A percentile compares a stretch with the other conserved stretches of the same genome.
phyloP scores from a whole-genome alignment of 2,797 vertebrate species.

The Chaenodraco wilsoni region DNA sequence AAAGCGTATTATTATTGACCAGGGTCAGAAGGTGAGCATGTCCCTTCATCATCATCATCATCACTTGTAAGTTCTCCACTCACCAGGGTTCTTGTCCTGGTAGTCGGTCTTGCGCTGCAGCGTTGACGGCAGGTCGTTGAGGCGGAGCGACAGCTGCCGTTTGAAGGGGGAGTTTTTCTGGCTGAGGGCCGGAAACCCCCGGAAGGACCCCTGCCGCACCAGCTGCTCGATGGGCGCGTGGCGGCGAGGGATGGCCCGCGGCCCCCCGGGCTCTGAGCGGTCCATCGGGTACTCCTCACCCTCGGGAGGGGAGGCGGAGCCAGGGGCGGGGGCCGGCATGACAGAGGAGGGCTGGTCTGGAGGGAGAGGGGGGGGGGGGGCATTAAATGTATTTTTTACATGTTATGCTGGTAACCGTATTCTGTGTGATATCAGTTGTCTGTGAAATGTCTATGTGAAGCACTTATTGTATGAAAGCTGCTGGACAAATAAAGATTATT shows the following conservation, averaged over 20 bases:
- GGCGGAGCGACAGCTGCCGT: constrained; percentile 91
- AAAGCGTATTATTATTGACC: neutral
- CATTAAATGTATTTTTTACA: no score
- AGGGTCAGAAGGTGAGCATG: constrained; percentile 25
- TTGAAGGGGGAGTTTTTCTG: constrained; percentile 95
- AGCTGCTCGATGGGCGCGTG: constrained; percentile 95
- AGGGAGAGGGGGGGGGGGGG: neutral
- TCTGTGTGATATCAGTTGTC: no score
- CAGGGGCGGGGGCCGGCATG: constrained; percentile 78
- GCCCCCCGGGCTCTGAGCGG: constrained; percentile 85
- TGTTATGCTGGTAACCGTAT: no score
- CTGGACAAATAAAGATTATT: no score
- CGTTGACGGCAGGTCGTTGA: constrained; percentile 93
- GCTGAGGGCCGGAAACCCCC: constrained; percentile 92
- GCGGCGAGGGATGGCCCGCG: constrained; percentile 91
- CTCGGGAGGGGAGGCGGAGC: constrained; percentile 87
- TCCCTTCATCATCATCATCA: neutral
- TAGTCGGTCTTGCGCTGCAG: constrained; percentile 92
- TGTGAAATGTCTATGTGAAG: no score
- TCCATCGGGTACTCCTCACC: constrained; percentile 87
- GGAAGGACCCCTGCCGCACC: constrained; percentile 93
- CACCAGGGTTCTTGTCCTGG: constrained; percentile 87
- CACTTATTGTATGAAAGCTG: no score
- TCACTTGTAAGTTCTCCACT: constrained; percentile 40
- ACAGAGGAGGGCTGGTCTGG: constrained; percentile 72